Conservation (phyloP, 2,797 vertebrate species). For the Lateolabrax maculatus region DNA sequence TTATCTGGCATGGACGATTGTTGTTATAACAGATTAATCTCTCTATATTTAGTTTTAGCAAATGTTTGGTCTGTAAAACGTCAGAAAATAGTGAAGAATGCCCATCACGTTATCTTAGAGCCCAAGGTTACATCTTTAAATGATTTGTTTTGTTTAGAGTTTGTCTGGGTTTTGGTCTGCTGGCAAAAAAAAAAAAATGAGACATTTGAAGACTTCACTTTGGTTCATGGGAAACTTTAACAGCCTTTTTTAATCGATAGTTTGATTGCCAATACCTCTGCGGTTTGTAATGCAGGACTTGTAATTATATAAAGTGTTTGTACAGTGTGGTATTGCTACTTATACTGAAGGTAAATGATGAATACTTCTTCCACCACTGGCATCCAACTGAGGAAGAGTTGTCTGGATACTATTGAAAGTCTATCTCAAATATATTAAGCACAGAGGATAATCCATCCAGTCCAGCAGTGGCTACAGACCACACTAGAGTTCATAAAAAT, state of each 20-base stretch:
- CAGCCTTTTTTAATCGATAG: not conserved
- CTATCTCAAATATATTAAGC: constrained; percentile 30
- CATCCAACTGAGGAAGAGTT: not conserved
- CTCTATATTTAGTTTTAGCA: not conserved
- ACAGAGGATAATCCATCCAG: constrained; percentile 58
- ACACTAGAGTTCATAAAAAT: constrained; percentile 68
- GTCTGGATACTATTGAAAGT: constrained; percentile 5
- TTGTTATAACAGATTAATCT: not conserved
- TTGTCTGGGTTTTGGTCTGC: too few species aligned
- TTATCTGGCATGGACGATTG: not conserved
- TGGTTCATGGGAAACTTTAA: too few species aligned
- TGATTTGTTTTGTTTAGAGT: not conserved
- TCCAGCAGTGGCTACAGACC: constrained; percentile 44
- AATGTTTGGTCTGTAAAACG: not conserved
- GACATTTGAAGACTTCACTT: too few species aligned
- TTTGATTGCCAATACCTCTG: not conserved
- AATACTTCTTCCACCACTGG: not conserved
- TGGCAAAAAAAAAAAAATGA: too few species aligned
- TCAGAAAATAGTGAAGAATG: not conserved
- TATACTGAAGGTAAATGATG: not conserved
- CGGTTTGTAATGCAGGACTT: not conserved
- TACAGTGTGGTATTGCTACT: not conserved
- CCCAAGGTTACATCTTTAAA: not conserved
- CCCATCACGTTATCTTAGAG: not conserved
- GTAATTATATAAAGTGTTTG: not conserved